A percentile compares a stretch with the other conserved stretches of the same genome.
These are phyloP conservation scores for Synanceia verrucosa DNA, from an alignment of 2,797 vertebrate genomes.

Conservation along the genomic window DNA sequence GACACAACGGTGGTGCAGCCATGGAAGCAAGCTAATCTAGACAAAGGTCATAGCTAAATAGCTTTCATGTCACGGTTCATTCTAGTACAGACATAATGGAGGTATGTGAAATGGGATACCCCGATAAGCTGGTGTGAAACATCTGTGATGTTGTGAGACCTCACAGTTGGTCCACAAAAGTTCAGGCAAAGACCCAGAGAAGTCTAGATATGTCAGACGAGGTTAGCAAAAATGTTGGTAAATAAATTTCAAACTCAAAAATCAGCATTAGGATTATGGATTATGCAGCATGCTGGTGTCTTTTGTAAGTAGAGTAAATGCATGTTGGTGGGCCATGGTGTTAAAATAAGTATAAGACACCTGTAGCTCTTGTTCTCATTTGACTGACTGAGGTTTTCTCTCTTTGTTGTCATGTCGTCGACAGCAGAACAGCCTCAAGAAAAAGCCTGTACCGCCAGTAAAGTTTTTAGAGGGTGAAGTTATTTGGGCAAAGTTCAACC, in stretches of 20 bases:
- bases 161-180: background rate
- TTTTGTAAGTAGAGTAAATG: too few species aligned
- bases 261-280: too few species aligned
- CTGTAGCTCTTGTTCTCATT: background rate
- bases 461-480: constrained; percentile 94
- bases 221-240: background rate
- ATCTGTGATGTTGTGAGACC: background rate
- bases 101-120: background rate
- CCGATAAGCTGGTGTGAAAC: too few species aligned
- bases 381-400: background rate
- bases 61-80: background rate
- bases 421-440: constrained; percentile 76
- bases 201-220: background rate
- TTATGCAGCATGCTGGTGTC: background rate
- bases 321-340: too few species aligned
- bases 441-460: constrained; percentile 84
- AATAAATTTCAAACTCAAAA: too few species aligned
- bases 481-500: constrained; percentile 97
- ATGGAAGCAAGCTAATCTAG: background rate
- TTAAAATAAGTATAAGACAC: too few species aligned
- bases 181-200: background rate
- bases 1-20: too few species aligned
- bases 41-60: background rate
- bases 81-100: background rate
- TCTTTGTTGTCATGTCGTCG: constrained; percentile 22